A percentile compares a stretch with the other conserved stretches of the same genome.
Conservation (phyloP, 2,113 vertebrate species). For the Eclectus roratus region DNA sequence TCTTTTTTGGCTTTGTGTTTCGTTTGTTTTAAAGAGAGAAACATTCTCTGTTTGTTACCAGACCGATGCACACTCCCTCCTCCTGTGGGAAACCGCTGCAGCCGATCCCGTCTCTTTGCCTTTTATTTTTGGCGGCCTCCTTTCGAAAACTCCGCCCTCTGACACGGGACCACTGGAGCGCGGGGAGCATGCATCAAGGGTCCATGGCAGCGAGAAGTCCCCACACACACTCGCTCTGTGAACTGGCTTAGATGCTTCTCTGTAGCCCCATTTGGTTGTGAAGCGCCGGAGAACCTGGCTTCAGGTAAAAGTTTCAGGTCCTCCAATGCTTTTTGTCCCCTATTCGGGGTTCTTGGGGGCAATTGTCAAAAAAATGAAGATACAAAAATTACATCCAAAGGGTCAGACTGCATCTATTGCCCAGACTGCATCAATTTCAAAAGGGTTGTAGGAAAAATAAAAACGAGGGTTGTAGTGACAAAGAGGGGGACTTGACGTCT, state of each 20-base stretch:
- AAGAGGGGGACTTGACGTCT: constrained; percentile 83
- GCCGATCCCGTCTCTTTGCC: constrained; percentile 88
- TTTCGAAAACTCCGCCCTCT: constrained; percentile 87
- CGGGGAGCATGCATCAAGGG: constrained; percentile 89
- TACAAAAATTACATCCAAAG: constrained; percentile 80
- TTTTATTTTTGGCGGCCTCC: constrained; percentile 88
- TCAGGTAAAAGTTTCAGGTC: constrained; percentile 84
- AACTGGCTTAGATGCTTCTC: constrained; percentile 87
- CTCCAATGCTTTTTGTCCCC: constrained; percentile 79
- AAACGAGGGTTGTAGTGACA: constrained; percentile 58
- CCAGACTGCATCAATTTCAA: constrained; percentile 84
- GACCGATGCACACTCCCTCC: constrained; percentile 90
- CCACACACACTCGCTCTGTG: constrained; percentile 86
- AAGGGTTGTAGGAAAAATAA: constrained; percentile 63
- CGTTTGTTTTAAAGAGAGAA: constrained; percentile 69
- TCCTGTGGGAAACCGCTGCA: constrained; percentile 87
- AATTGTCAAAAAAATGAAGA: constrained; percentile 79
- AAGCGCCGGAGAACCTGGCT: constrained; percentile 84
- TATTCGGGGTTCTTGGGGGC: constrained; percentile 76
- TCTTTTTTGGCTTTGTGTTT: background rate
- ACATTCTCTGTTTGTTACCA: constrained; percentile 87
- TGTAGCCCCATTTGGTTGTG: constrained; percentile 84
- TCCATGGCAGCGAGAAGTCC: constrained; percentile 88
- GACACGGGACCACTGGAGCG: constrained; percentile 88
- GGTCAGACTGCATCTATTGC: constrained; percentile 84